These are phyloP conservation scores for Cettia cetti DNA, from an alignment of 2,113 vertebrate species.

Conservation along the genomic window DNA sequence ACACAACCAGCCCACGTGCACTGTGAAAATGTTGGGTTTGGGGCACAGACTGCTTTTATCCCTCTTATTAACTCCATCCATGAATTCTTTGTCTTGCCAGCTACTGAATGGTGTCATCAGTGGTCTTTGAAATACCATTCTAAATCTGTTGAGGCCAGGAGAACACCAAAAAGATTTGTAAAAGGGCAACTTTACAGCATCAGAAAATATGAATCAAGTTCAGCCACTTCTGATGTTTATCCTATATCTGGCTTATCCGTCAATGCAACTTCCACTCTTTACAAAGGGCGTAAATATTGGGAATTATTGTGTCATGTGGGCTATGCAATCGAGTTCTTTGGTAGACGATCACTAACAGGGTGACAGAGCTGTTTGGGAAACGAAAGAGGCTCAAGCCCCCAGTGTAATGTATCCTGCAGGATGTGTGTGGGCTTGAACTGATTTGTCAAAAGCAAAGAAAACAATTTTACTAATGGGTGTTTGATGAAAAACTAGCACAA, in stretches of 20 bases:
- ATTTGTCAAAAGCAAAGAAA: not conserved
- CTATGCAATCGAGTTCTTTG: not conserved
- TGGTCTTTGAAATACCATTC: not conserved
- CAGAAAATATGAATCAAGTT: not conserved
- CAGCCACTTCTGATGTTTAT: slow-evolving; percentile 10
- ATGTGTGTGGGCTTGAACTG: not conserved
- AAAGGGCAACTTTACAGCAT: not conserved
- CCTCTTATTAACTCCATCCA: slow-evolving; percentile 2
- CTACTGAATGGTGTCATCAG: not conserved
- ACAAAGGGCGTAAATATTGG: slow-evolving; percentile 5
- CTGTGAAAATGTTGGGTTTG: not conserved
- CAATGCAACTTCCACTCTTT: not conserved
- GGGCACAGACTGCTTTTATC: not conserved
- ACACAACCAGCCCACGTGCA: not conserved
- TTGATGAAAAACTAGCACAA: not conserved
- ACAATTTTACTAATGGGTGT: not conserved
- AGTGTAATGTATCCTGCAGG: not conserved
- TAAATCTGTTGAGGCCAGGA: not conserved
- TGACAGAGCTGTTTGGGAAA: not conserved
- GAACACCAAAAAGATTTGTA: not conserved
- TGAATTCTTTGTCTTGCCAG: not conserved
- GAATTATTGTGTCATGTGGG: slow-evolving; percentile 1
- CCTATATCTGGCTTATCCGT: not conserved
- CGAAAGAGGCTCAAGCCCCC: not conserved
- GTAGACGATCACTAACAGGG: not conserved